Evolutionary conservation across 2,113 vertebrate genomes (phyloP), one percentile per base, ranked within the genome.

Genomic region (Anas platyrhynchos): DNA sequence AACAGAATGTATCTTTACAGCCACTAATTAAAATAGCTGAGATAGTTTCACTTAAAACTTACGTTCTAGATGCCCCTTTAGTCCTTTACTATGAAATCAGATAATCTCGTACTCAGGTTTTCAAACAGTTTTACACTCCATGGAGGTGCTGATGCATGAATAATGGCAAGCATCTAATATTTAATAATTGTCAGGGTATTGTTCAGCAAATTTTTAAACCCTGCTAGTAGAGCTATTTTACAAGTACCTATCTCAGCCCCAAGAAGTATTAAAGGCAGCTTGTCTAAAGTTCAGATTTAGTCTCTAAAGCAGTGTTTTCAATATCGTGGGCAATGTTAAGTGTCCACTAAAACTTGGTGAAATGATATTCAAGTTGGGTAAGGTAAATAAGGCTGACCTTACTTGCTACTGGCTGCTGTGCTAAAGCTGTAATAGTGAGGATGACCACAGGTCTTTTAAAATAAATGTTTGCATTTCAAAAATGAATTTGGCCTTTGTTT

Each of bases 1-100:
- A 97, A 98, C 92, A 95, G 97, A 97, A 97, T 98, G 96, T 98
- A 96, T 96, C 97, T 97, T 98, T 97, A 92, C 97, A 97, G 96
- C 92, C 96, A 95, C 95, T 97, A 97, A 97, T 97, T 97, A 96
- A 98, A 98, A 92, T 95, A 97, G 89, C 89, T 96, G 91, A 46
- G 91, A 95, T 92, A 87, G 62, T 96, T 97, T 96, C 94, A 90
- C 69, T 91, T 96, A 86, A 95, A 94, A 95, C 63, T 93, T 96
- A 97, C 89, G 46, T 95, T 96, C 87, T 93, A 93, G 92, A 63
- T 86, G 50, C 85, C 91, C 97, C 94, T 94, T 92, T 91, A 94
- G 68, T 89, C 86, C 58, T 94, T 93, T 88, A 96, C 86, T 94
- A 43, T 94, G 77, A 89, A 85, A 96, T 96, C 77, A 62, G 91